Base-by-base conservation (phyloP, 2,888 invertebrate genomes). In the Camptogramma bilineatum region DNA sequence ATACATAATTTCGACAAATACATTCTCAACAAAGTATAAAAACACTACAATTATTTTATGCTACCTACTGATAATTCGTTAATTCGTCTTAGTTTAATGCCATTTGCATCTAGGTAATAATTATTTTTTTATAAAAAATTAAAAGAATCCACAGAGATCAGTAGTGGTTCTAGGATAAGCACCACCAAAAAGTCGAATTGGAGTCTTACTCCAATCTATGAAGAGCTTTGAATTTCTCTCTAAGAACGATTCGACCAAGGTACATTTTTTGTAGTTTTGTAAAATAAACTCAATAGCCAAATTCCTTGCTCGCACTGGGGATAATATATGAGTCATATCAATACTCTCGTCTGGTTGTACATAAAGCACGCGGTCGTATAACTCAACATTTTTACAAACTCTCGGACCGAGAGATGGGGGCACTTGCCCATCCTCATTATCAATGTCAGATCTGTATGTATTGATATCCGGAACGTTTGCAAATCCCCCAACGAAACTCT, bases 121-220 rank as follows among this genome's bases (percentile, higher is more conserved):
- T n/a, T n/a, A n/a, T n/a, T n/a, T n/a, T n/a, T 24, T 24, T 24
- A 24, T 24, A 28, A 3, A 39, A 39, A 39, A 19, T 52, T 80
- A 88, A 84, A 95, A 94, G 68, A 93, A 87, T 0, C 94, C 94
- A 79, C 96, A 96, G 62, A 94, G 85, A 67, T 94, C 94, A 10
- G 91, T 87, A 0, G 94, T 94, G 70, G 90, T 94, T 77, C 94
- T 94, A 18, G 95, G 84, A 73, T 91, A 89, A 2, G 95, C 95
- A 5, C 96, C 96, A 17, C 96, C 96, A 75, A 95, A 96, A 0
- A 96, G 90, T 69, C 94, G 88, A 0, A 96, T 95, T 0, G 95
- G 95, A 2, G 95, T 95, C 72, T 92, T 94, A 46, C 93, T 94
- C 96, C 96, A 96, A 74, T 95, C 94, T 59, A 96, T 94, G 34